Base-by-base conservation (phyloP, 2,888 invertebrate species). In the Netelia melanura region DNA sequence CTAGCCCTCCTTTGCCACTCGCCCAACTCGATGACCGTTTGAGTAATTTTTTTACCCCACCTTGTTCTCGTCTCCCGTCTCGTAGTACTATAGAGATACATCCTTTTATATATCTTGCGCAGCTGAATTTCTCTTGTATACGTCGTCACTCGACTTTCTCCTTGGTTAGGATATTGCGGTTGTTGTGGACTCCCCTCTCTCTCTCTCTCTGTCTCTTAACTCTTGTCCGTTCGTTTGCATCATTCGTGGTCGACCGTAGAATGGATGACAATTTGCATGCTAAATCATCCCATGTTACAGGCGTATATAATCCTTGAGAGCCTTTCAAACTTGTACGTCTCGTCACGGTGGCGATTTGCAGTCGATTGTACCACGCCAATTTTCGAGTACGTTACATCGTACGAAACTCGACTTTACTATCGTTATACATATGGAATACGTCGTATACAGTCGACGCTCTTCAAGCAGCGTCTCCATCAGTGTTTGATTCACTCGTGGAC, bases 1-100 rank as follows among this genome's bases (percentile, higher is more conserved):
- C 21, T 21, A 21, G 21, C 21, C 54, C 43, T 21, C 21, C 43
- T 43, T 14, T 8, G 21, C 54, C 17, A 54, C 65, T 23, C 72
- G 61, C 38, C 30, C 14, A n/a, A 38, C 62, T 25, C 78, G 64
- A 78, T 84, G 81, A 79, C 86, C 79, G 81, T 67, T 71, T 54
- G 23, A 76, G 58, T 52, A 67, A 82, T 75, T 79, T 81, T 78
- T 62, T 72, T 54, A 21, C 11, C 23, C 52, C 52, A 52, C 62
- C 58, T 65, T 52, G 17, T 68, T n/a, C 17, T 14, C 62, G 25
- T 43, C 48, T 71, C 48, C 65, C 30, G 10, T 62, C 30, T 8
- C 43, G 2, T 2, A 43, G 56, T 64, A 62, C 2, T 65, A 44
- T 23, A 25, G 25, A 62, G 30, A 14, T 71, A 71, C 8, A 6